Percentiles rank a stretch among this genome's conserved stretches.
phyloP scores from a whole-genome alignment of 2,888 invertebrate species.

The Tubulanus polymorphus region DNA sequence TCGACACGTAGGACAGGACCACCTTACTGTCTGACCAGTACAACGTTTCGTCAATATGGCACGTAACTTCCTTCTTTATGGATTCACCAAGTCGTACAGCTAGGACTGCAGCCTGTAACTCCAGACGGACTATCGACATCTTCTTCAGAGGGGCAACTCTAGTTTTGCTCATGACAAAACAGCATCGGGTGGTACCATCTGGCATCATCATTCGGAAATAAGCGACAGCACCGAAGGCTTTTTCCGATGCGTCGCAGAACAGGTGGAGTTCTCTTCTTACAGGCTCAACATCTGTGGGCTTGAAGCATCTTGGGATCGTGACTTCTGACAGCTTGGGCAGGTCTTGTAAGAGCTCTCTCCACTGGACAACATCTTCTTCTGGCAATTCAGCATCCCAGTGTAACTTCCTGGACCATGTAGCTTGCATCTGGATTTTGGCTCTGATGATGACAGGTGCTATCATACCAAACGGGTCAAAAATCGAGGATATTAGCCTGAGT shows the following conservation, averaged over 20 bases:
- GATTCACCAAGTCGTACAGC: background rate
- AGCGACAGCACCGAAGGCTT: slow-evolving; percentile 6
- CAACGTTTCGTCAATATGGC: background rate
- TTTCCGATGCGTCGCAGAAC: slow-evolving; percentile 8
- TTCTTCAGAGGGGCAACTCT: slow-evolving; percentile 8
- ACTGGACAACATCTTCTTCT: background rate
- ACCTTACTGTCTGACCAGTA: background rate
- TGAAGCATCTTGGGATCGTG: slow-evolving; percentile 7
- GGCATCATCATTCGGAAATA: slow-evolving; percentile 7
- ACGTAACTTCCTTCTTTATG: background rate
- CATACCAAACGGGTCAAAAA: slow-evolving; percentile 12
- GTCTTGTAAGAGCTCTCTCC: slow-evolving; percentile 6
- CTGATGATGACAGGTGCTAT: background rate
- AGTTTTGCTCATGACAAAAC: slow-evolving; percentile 6
- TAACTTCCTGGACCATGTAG: slow-evolving; percentile 3
- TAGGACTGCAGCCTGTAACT: slow-evolving; percentile 6
- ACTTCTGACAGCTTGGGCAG: background rate
- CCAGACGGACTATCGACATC: slow-evolving; percentile 5
- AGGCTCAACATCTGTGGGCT: background rate
- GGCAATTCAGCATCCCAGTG: slow-evolving; percentile 10
- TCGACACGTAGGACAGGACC: background rate
- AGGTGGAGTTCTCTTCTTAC: background rate
- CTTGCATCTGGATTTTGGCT: slow-evolving; percentile 8
- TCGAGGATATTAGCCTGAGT: slow-evolving; percentile 6
- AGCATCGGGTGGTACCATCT: slow-evolving; percentile 1